Evolutionary conservation across 2,113 vertebrate genomes (phyloP), one percentile per base, ranked within the genome.

Genomic region (Poeciliopsis prolifica): DNA sequence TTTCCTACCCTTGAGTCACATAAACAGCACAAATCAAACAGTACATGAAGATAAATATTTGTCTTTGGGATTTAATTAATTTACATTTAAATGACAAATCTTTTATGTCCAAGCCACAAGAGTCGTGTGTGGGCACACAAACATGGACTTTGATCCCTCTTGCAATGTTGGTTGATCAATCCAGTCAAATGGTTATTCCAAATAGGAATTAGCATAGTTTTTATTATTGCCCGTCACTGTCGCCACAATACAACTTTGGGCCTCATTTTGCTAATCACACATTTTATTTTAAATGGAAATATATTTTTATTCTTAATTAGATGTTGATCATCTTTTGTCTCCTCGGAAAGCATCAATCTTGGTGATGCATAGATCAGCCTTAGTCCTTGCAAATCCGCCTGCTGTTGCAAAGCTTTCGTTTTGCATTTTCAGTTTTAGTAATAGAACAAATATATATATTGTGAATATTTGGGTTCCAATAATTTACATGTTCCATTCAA

Each of bases 31-130:
- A 29, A 30, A 68, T 37, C 37, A 54, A 44, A 61, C 17, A 28
- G 48, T 22, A 65, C 48, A 29, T 60, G 40, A 33, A 48, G 58
- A 51, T 61, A 48, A 30, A 65, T 24, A 35, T 10, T 73, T 31
- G 17, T 72, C 17, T 66, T 66, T 62, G 72, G 3, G 29, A 64
- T 64, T 24, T 15, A 24, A 54, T 72, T 72, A n/a, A 62, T 63
- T 19, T n/a, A 37, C 35, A 24, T 62, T 0, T 24, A 61, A 73
- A 51, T 26, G 30, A 48, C 9, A 54, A 26, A 73, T 29, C 8
- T 29, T 48, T 61, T 65, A 70, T 80, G 17, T 65, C 19, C 61
- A 40, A 80, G 33, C 12, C 44, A 65, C 31, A 68, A 30, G 31
- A 64, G 33, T 9, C 19, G 62, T 22, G 61, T 33, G 11, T 17